Evolutionary conservation across 2,797 vertebrate genomes (phyloP).

Genomic region (Spinibarbus caldwelli): DNA sequence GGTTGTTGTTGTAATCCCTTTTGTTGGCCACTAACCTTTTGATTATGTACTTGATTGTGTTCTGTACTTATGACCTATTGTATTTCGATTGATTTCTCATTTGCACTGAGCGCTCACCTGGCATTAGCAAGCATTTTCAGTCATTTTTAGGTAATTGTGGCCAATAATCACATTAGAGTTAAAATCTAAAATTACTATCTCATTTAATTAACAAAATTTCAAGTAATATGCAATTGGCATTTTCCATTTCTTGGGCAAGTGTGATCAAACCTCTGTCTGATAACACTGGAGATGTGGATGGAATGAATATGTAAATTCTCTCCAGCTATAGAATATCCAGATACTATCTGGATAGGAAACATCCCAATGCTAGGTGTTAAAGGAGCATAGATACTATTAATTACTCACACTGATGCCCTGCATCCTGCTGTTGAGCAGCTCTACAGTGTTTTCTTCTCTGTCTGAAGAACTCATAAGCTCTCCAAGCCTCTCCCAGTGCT

Average conservation of each 20-base stretch:
- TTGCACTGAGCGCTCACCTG: background rate
- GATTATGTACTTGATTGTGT: background rate
- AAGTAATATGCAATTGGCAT: background rate
- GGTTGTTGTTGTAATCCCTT: background rate
- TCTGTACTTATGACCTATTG: background rate
- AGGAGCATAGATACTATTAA: background rate
- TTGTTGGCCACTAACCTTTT: background rate
- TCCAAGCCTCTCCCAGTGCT: constrained; percentile 73
- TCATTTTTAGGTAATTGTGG: background rate
- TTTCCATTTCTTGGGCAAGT: background rate
- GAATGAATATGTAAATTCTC: background rate
- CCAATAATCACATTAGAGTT: background rate
- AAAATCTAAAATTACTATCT: background rate
- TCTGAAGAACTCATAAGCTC: constrained; percentile 65
- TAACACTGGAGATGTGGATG: background rate
- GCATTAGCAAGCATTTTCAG: background rate
- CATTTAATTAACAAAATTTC: background rate
- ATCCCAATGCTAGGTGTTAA: background rate
- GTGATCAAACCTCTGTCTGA: background rate
- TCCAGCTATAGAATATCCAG: background rate
- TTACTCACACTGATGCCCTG: constrained; percentile 68
- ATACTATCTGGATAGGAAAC: background rate
- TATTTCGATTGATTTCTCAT: background rate
- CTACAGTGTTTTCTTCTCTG: constrained; percentile 65
- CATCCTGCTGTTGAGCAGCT: constrained; percentile 69